Percentiles rank a stretch among this genome's conserved stretches.
These are phyloP conservation scores for Diogma glabrata DNA, from an alignment of 2,888 invertebrate species.

Conservation along the genomic window DNA sequence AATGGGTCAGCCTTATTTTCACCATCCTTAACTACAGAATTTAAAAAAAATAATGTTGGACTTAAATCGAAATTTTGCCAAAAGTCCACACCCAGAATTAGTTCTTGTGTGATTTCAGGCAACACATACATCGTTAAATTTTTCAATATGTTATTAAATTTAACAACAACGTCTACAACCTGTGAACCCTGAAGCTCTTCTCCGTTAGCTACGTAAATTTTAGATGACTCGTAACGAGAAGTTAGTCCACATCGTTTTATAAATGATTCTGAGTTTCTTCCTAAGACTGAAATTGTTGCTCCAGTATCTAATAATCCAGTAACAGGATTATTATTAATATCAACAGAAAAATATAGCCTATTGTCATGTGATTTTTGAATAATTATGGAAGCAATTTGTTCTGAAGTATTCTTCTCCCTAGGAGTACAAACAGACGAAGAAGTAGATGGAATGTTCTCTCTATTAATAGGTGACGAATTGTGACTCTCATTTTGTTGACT, in stretches of 20 bases:
- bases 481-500: not conserved
- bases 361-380: not conserved
- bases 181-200: not conserved
- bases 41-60: not conserved
- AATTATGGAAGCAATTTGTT: not conserved
- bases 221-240: not conserved
- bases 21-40: not conserved
- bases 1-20: not conserved
- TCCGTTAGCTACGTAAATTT: not conserved
- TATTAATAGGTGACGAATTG: not conserved
- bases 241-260: not conserved
- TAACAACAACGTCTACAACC: not conserved
- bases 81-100: not conserved
- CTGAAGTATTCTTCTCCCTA: too few relatives aligned
- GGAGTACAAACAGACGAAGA: too few relatives aligned
- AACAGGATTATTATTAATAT: not conserved
- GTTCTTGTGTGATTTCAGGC: not conserved
- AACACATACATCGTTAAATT: not conserved
- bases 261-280: not conserved
- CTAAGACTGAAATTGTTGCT: not conserved
- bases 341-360: not conserved
- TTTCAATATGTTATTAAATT: not conserved
- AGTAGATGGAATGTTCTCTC: not conserved
- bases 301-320: not conserved
- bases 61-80: not conserved